These are phyloP conservation scores for Murina feae DNA, from an alignment of 2,113 vertebrate species.

Conservation along the genomic window DNA sequence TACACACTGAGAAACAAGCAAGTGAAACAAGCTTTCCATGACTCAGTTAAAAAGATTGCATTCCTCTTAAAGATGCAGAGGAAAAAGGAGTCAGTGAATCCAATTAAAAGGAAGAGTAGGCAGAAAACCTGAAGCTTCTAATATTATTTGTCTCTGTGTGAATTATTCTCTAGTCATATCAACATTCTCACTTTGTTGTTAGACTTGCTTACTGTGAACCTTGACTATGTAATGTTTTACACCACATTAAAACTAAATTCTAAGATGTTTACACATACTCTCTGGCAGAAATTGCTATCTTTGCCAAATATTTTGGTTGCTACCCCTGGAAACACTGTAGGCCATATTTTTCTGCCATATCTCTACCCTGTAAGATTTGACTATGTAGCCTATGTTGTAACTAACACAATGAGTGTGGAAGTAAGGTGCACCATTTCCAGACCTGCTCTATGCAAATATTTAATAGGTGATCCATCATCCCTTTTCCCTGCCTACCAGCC, in stretches of 20 bases:
- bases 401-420: not conserved
- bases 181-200: not conserved
- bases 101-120: not conserved
- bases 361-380: not conserved
- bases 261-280: not conserved
- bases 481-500: not conserved
- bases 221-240: not conserved
- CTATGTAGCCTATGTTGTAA: not conserved
- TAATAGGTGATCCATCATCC: not conserved
- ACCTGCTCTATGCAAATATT: not conserved
- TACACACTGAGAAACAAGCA: slow-evolving; percentile 48
- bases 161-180: not conserved
- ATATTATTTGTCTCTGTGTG: not conserved
- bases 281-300: not conserved
- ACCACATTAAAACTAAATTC: not conserved
- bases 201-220: not conserved
- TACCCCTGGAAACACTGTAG: not conserved
- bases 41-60: not conserved
- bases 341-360: not conserved
- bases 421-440: not conserved
- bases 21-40: slow-evolving; percentile 38
- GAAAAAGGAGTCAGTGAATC: not conserved
- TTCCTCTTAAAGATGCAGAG: not conserved
- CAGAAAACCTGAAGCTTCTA: not conserved
- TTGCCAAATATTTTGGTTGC: not conserved